Conservation (phyloP, 2,113 vertebrate genomes). For the Perca schrenkii region DNA sequence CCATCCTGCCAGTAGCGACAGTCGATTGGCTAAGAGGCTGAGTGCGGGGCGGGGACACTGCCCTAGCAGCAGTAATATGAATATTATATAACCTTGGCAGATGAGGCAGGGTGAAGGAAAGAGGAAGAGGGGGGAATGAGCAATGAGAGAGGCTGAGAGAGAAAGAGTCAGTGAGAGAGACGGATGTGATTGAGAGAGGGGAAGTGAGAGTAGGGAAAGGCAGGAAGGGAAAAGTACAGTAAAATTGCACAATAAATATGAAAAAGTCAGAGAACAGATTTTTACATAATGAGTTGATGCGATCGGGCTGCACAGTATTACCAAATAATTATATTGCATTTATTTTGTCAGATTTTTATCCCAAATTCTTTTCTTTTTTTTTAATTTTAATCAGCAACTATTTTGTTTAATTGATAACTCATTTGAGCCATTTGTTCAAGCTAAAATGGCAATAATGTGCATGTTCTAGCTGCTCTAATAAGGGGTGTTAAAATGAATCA, state of each 20-base stretch:
- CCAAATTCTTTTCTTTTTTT: too few species aligned
- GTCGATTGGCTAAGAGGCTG: constrained; percentile 68
- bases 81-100: constrained; percentile 78
- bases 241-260: constrained; percentile 33
- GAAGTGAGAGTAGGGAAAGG: constrained; percentile 58
- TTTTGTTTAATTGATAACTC: not conserved
- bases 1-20: constrained; percentile 56
- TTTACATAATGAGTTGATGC: not conserved
- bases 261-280: not conserved
- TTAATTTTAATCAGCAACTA: too few species aligned
- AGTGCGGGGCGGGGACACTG: constrained; percentile 4
- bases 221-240: constrained; percentile 54
- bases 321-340: not conserved
- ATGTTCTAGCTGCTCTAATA: not conserved
- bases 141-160: constrained; percentile 3
- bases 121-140: constrained; percentile 28
- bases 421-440: not conserved
- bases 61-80: constrained; percentile 52
- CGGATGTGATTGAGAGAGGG: constrained; percentile 50
- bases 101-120: constrained; percentile 47
- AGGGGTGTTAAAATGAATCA: too few species aligned
- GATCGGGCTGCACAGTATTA: not conserved
- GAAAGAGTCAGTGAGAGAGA: constrained; percentile 29
- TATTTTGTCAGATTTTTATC: not conserved
- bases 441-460: not conserved